Percentiles rank a stretch among this genome's conserved stretches.
phyloP scores from a whole-genome alignment of 2,797 vertebrate species.

The Heliangelus exortis region DNA sequence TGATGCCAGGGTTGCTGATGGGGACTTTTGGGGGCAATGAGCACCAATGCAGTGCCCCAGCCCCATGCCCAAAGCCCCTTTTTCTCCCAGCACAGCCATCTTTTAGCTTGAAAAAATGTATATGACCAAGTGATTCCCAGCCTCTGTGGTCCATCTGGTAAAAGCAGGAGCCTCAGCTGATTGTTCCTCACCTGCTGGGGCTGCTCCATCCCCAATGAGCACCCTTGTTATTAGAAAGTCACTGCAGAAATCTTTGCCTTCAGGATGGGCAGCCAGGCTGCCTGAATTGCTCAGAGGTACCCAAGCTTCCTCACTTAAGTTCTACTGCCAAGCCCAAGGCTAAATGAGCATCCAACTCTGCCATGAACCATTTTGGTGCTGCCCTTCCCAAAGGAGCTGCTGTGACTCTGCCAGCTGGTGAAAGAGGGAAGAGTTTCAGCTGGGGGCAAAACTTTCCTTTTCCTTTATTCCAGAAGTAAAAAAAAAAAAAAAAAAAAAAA shows the following conservation, averaged over 20 bases:
- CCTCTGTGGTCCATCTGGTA: background rate
- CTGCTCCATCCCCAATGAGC: constrained; percentile 27
- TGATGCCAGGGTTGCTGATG: background rate
- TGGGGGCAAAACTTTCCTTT: background rate
- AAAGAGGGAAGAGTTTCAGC: background rate
- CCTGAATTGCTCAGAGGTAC: background rate
- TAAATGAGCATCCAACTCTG: no score
- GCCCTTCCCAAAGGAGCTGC: background rate
- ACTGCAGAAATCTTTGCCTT: constrained; percentile 38
- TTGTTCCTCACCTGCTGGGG: background rate
- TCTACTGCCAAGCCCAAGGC: background rate
- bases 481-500: background rate
- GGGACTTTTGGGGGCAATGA: fast-evolving
- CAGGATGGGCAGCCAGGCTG: constrained; percentile 35
- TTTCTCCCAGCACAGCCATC: background rate
- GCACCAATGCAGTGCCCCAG: background rate
- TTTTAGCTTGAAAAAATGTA: background rate
- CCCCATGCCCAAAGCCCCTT: background rate
- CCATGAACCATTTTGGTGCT: background rate
- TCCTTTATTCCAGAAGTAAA: background rate
- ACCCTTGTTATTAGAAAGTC: constrained; percentile 33
- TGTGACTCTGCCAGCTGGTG: fast-evolving
- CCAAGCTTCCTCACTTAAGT: background rate
- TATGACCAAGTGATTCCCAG: background rate
- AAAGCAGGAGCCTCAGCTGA: constrained; percentile 3